phyloP scores from a whole-genome alignment of 2,888 invertebrate genomes.

The Gymnocheta viridis region DNA sequence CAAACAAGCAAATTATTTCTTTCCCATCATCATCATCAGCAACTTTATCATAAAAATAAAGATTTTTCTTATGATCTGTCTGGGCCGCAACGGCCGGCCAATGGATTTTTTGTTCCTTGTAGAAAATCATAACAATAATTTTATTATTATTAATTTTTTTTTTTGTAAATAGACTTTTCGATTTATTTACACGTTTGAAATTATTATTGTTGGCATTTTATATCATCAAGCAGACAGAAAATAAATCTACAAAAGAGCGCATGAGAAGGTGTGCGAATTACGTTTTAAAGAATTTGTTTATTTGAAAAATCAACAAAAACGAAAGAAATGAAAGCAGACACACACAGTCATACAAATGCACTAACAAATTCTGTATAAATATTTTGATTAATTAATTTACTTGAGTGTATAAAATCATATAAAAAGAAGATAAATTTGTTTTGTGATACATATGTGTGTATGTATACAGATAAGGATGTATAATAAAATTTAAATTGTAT shows the following conservation, averaged over 20 bases:
- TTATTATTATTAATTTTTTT: too few species aligned
- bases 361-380: constrained; percentile 44
- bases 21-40: constrained; percentile 9
- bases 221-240: background rate
- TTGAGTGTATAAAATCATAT: constrained; percentile 57
- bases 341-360: background rate
- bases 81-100: constrained; percentile 18
- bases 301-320: constrained; percentile 42
- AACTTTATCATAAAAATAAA: constrained; percentile 9
- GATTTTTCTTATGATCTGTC: constrained; percentile 3
- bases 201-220: constrained; percentile 63
- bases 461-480: background rate
- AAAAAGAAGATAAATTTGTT: constrained; percentile 25
- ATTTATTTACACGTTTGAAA: constrained; percentile 67
- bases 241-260: background rate
- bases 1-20: constrained; percentile 30
- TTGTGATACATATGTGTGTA: background rate
- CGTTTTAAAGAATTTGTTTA: constrained; percentile 50
- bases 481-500: background rate
- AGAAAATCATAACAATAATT: constrained; percentile 34
- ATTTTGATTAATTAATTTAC: constrained; percentile 63
- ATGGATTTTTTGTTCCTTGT: constrained; percentile 23
- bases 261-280: constrained; percentile 39
- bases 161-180: constrained; percentile 43
- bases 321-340: constrained; percentile 1